phyloP scores from a whole-genome alignment of 2,113 vertebrate species.

The Synodontis membranacea region DNA sequence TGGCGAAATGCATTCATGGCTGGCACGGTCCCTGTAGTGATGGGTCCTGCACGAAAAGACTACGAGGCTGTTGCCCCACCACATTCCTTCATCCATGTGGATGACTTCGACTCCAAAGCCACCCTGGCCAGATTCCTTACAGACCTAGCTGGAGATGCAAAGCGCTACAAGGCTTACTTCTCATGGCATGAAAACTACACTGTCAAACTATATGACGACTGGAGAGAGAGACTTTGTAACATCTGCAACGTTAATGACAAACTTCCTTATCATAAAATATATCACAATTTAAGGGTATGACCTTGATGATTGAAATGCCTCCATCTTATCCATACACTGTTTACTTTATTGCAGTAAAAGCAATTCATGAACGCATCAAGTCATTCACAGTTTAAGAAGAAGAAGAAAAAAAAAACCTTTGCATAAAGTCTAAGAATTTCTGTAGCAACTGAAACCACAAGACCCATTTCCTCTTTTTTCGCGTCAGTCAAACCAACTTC shows the following conservation, averaged over 20 bases:
- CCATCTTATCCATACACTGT: neutral
- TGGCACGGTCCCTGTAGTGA: constrained; percentile 80
- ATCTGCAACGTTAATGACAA: constrained; percentile 73
- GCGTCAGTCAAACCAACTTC: neutral
- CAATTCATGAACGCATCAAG: no score
- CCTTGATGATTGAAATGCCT: constrained; percentile 34
- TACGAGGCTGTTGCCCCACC: constrained; percentile 80
- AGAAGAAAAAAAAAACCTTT: neutral
- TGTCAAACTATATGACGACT: constrained; percentile 74
- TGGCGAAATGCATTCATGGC: constrained; percentile 83
- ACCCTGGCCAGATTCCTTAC: constrained; percentile 77
- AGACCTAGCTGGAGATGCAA: constrained; percentile 67
- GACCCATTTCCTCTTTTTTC: constrained; percentile 5
- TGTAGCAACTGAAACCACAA: constrained; percentile 19
- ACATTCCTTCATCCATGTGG: constrained; percentile 84
- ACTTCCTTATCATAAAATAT: constrained; percentile 68
- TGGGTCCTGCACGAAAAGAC: constrained; percentile 78
- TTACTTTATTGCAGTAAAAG: neutral
- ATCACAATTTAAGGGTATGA: constrained; percentile 77
- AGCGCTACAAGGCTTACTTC: constrained; percentile 76
- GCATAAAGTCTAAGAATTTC: neutral
- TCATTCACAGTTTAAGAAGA: neutral
- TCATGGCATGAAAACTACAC: constrained; percentile 72
- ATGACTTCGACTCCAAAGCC: constrained; percentile 77
- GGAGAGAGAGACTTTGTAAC: constrained; percentile 83